Base-by-base conservation (phyloP, 1,140 invertebrate genomes). In the Lordiphosa collinella region DNA sequence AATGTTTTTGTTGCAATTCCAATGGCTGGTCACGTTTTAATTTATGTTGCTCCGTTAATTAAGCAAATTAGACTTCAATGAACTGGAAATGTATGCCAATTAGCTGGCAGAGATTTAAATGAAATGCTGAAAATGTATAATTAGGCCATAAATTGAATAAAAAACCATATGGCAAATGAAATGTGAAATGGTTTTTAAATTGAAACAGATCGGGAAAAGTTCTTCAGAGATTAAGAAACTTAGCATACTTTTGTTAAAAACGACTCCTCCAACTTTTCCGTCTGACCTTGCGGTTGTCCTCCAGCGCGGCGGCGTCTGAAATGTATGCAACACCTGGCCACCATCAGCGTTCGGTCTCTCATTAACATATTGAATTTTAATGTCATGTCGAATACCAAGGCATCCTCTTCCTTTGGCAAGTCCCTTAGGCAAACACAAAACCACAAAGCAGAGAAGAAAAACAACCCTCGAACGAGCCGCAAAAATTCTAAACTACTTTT, bases 301-400 rank as follows among this genome's bases (percentile, higher is more conserved):
- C 55, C 54, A 36, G 50, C 25, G 5, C 6, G 5, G 0, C 22
- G 18, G 18, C 22, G 6, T 25, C 22, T 25, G 25, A 52, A 64
- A 37, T 54, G 34, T 49, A 36, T 46, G 57, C 51, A 66, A 32
- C 61, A 67, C 73, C 73, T 78, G 57, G 46, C 61, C 55, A 58
- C 63, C 54, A 32, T 22, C 51, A 22, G 16, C 10, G 5, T 25
- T 11, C 31, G 31, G 32, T 50, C 22, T 16, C 74, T 79, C 74
- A 78, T 78, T 78, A 78, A 78, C 74, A 78, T 78, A 78, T 78
- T 78, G 74, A 78, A 78, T 78, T 78, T 73, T 69, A 78, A 78
- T 78, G 74, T 68, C 74, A 73, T 68, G 63, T 67, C 67, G 62
- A 32, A 22, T 34, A 22, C 37, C 29, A 47, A 18, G 41, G 22